Conservation (phyloP, 2,888 invertebrate genomes). For the Drosophila longiperda region DNA sequence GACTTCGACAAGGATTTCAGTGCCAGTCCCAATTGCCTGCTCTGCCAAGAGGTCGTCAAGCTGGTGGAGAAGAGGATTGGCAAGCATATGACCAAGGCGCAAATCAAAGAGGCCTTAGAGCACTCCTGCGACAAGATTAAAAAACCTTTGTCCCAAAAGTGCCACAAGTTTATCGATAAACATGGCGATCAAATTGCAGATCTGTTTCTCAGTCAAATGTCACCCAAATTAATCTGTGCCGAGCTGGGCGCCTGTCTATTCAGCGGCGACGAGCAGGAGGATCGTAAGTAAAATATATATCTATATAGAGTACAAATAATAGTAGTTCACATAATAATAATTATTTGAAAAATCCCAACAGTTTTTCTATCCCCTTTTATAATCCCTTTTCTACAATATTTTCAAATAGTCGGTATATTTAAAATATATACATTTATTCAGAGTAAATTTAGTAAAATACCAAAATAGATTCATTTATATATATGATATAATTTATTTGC, state of each 20-base stretch:
- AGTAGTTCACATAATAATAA: not conserved
- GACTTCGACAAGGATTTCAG: constrained; percentile 65
- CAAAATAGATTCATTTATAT: not conserved
- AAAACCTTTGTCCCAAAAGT: constrained; percentile 86
- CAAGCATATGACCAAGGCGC: constrained; percentile 78
- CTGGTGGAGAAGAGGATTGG: constrained; percentile 81
- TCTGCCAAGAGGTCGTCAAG: constrained; percentile 82
- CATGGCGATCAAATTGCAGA: constrained; percentile 91
- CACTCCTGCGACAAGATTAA: constrained; percentile 80
- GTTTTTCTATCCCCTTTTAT: too few relatives aligned
- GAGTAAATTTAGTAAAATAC: not conserved
- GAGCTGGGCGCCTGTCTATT: constrained; percentile 88
- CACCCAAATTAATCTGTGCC: constrained; percentile 90
- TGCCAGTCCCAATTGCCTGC: constrained; percentile 76
- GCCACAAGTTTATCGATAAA: constrained; percentile 89
- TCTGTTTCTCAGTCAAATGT: constrained; percentile 88
- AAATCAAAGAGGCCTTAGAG: constrained; percentile 80
- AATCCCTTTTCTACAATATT: not conserved
- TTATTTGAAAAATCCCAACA: not conserved
- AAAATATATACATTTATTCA: not conserved
- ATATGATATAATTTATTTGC: not conserved
- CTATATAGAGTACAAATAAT: not conserved
- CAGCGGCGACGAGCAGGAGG: constrained; percentile 69
- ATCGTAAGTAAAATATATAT: constrained; percentile 74
- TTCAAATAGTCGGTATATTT: not conserved